Base-by-base conservation (phyloP, 1,140 invertebrate genomes). In the Drosophila nikananu region DNA sequence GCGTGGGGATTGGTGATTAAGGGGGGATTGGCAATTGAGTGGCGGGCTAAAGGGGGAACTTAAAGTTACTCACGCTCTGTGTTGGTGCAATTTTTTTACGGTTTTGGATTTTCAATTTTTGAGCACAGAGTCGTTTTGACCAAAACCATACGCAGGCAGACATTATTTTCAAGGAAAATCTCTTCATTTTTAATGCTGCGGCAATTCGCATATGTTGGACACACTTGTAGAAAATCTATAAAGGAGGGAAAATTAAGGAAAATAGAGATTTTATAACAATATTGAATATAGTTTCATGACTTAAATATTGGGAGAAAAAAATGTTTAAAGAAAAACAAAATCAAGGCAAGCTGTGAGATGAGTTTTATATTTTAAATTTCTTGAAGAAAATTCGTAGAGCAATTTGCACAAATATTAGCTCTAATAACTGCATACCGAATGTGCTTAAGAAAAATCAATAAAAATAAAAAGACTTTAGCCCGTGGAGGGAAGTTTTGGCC, bases 161-260 rank as follows among this genome's bases (percentile, higher is more conserved):
- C 81, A 83, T 89, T 64, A 81, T 89, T 86, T 89, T 90, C 86
- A 90, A 90, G 81, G 86, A 90, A 90, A 90, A 90, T 90, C 86
- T 90, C 86, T 90, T 90, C 81, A 90, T 86, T 87, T 87, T 87
- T 84, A 81, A 84, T 84, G 84, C 72, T 77, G 65, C 49, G 58
- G 71, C 68, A 66, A 57, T 61, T 89, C 77, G 55, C 77, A 89
- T 81, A 70, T 89, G 84, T 64, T 71, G 80, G 54, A 71, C 63
- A 49, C 59, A 71, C 76, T 48, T 41, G 10, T n/a, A 30, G 23
- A 62, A 52, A 62, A 25, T 0, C 2, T 10, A 55, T 0, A 35
- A 3, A 21, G 0, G 0, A 19, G 3, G 49, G 27, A 27, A 51
- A 6, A 5, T 13, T 7, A 0, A 32, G 5, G n/a, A 13, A n/a